Percentiles rank a stretch among this genome's conserved stretches.
phyloP scores from a whole-genome alignment of 2,888 invertebrate species.

The Resseliella maxima region DNA sequence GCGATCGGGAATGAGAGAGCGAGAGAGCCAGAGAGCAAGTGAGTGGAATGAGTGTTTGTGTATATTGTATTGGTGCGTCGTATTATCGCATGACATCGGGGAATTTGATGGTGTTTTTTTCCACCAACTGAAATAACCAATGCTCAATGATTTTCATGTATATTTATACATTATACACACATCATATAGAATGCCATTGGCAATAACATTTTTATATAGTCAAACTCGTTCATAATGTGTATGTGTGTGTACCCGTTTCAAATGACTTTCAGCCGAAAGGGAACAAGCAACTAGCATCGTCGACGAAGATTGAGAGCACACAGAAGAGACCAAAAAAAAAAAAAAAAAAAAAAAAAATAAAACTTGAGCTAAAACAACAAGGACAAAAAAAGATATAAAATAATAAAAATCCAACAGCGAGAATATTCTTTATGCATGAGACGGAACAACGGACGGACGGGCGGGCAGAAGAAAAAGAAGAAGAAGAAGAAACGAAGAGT shows the following conservation, averaged over 20 bases:
- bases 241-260: conserved; percentile 3
- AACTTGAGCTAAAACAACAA: conserved; percentile 45
- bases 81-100: neutral
- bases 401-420: conserved; percentile 26
- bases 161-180: conserved; percentile 26
- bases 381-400: conserved; percentile 26
- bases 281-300: conserved; percentile 48
- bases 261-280: conserved; percentile 48
- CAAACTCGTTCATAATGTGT: neutral
- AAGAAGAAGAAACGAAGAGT: neutral
- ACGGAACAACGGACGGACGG: neutral
- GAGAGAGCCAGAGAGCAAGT: neutral
- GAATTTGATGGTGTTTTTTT: conserved; percentile 1
- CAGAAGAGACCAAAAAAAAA: neutral
- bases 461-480: neutral
- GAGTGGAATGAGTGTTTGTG: neutral
- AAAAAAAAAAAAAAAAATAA: neutral
- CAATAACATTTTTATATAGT: conserved; percentile 36
- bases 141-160: conserved; percentile 46
- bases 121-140: conserved; percentile 32
- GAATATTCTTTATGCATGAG: neutral
- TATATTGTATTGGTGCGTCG: neutral
- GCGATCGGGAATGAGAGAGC: neutral
- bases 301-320: conserved; percentile 21
- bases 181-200: conserved; percentile 37